A percentile compares a stretch with the other conserved stretches of the same genome.
These are phyloP conservation scores for Gouania willdenowi DNA, from an alignment of 2,797 vertebrate species.

Conservation along the genomic window DNA sequence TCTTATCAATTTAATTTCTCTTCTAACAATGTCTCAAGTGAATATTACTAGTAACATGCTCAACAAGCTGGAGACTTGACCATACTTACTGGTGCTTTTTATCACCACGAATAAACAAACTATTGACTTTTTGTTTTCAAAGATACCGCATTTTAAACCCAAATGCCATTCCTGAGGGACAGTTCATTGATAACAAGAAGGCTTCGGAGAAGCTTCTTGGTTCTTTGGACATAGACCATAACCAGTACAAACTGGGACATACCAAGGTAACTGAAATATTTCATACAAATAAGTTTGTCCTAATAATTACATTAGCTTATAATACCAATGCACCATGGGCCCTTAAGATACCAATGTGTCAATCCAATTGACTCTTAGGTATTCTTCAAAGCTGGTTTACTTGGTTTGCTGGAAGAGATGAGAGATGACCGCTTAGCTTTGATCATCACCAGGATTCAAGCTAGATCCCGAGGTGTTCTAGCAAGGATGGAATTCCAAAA, in stretches of 20 bases:
- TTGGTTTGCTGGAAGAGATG: constrained; percentile 82
- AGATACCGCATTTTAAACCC: constrained; percentile 86
- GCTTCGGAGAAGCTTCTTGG: constrained; percentile 80
- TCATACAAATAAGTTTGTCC: no score
- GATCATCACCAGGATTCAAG: constrained; percentile 78
- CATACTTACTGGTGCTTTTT: no score
- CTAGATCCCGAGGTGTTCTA: constrained; percentile 73
- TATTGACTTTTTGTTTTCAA: not conserved
- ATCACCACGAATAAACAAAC: no score
- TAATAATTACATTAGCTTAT: no score
- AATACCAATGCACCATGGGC: no score
- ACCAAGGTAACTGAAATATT: constrained; percentile 74
- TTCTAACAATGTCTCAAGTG: no score
- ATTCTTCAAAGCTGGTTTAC: constrained; percentile 80
- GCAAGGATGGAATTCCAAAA: constrained; percentile 79
- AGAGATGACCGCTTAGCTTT: constrained; percentile 78
- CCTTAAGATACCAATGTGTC: no score
- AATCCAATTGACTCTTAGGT: no score
- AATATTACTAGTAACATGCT: no score
- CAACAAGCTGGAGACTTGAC: no score
- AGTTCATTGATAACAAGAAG: constrained; percentile 85
- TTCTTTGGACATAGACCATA: constrained; percentile 81
- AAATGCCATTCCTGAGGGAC: constrained; percentile 79
- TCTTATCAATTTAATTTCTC: no score
- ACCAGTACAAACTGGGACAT: constrained; percentile 82